Evolutionary conservation across 2,797 vertebrate species (phyloP), one percentile per base, ranked within the genome.

Genomic region (Syndactyla subalaris): DNA sequence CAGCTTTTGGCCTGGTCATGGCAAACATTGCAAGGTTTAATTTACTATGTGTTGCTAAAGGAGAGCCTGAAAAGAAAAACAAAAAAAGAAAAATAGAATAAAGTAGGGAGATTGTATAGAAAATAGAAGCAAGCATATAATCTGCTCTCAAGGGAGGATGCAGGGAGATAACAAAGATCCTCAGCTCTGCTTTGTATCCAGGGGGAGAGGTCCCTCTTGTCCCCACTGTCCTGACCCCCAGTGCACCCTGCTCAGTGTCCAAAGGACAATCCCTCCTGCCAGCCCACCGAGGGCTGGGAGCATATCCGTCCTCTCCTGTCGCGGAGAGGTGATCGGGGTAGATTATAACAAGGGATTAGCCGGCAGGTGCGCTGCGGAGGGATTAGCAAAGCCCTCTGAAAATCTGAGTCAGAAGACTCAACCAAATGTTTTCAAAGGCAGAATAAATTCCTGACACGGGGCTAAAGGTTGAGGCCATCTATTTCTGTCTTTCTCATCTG

Each of bases 391-490:
- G 24, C 72, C 41, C 49, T 65, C 38, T 6, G 62, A 85, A 94
- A 89, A 90, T 91, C 61, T 19, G 63, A 93, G 59, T 52, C 48
- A 23, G 48, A 63, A 81, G 51, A 79, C 51, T 63, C 87, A 96
- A 76, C 59, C 43, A 70, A 95, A 93, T 55, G 34, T 95, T 95
- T 85, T 85, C 78, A 58, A 77, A 93, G 45, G 59, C 65, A 52
- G 78, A 79, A 76, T 73, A 71, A 96, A 91, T 89, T 93, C 65
- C 89, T 91, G 92, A 55, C 74, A 26, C 9, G 0, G 75, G 89
- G 85, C 74, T 91, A 80, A 89, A 92, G 92, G 89, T 74, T 85
- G 48, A 88, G 75, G 55, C 61, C 71, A 39, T 88, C 78, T 83
- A 74, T 92, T 95, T 89, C 55, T 27, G 30, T 94, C 74, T 66